Evolutionary conservation across 1,140 invertebrate species (phyloP).

Genomic region (Drosophila truncata): DNA sequence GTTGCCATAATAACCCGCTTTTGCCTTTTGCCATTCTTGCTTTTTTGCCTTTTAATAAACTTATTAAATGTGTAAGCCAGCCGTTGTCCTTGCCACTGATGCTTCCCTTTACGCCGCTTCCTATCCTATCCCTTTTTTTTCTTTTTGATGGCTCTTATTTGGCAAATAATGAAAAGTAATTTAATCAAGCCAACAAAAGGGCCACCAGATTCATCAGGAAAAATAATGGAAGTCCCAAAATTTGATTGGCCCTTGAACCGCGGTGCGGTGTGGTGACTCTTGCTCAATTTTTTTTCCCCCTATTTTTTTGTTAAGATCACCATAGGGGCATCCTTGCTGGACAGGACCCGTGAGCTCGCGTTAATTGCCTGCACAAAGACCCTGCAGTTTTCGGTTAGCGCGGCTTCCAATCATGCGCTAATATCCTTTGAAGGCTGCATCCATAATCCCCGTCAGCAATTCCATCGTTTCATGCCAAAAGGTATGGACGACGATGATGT

Average conservation of each 20-base stretch:
- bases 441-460: constrained; percentile 31
- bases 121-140: constrained; percentile 1
- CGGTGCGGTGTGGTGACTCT: constrained; percentile 15
- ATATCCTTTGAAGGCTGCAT: constrained; percentile 67
- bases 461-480: constrained; percentile 18
- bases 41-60: constrained; percentile 76
- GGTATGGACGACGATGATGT: constrained; percentile 4
- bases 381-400: constrained; percentile 58
- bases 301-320: constrained; percentile 2
- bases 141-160: constrained; percentile 57
- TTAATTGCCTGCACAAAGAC: constrained; percentile 68
- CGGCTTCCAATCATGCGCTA: constrained; percentile 73
- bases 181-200: constrained; percentile 81
- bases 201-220: constrained; percentile 56
- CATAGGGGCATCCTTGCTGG: constrained; percentile 7
- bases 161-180: constrained; percentile 83
- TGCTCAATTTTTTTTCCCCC: not conserved
- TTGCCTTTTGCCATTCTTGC: constrained; percentile 42
- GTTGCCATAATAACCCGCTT: constrained; percentile 65
- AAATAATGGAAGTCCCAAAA: constrained; percentile 47
- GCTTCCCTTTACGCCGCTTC: constrained; percentile 9
- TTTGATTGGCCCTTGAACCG: constrained; percentile 66
- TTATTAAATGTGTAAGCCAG: constrained; percentile 81
- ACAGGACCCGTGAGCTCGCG: constrained; percentile 14
- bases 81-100: constrained; percentile 51